Base-by-base conservation (phyloP, 2,797 vertebrate genomes). In the Sebastes jordani region DNA sequence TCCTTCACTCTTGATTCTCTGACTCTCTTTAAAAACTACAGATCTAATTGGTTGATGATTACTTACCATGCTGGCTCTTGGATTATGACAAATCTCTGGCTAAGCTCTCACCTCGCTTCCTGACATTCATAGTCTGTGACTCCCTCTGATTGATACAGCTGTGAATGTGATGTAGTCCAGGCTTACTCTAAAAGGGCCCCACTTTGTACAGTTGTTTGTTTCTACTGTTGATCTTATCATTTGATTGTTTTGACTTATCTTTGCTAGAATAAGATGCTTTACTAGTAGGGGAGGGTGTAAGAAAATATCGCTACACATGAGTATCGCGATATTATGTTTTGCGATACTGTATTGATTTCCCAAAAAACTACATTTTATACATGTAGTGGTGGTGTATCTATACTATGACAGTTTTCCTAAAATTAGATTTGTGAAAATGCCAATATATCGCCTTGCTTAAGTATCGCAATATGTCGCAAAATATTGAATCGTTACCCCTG, bases 1-100 rank as follows among this genome's bases (percentile, higher is more conserved):
- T 64, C 72, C 14, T 52, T 76, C 69, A 75, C 82, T 85, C 84
- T 63, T 46, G 42, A 88, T 84, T 88, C 73, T 81, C 71, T 76
- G 76, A 86, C 86, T 90, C 83, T 89, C 77, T 85, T 81, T 81
- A 89, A 36, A 85, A 89, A 89, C 85, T 89, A 88, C 82, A 84
- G 79, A 82, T 90, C 81, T 90, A 91, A 93, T 92, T 93, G 89
- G 89, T 80, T 82, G 86, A 85, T 76, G 84, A 90, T 90, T 83
- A 86, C 82, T 90, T 85, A 82, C 74, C 79, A 81, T 63, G 55
- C 78, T 46, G 75, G 78, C 85, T 83, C 78, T 86, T 2, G 36
- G 87, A 92, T 91, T 91, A 88, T 90, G 85, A 87, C 85, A 91
- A 59, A 90, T 92, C 77, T 86, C 71, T 62, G 49, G 65, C 67